Percentiles rank a stretch among this genome's conserved stretches.
Conservation (phyloP, 2,113 vertebrate species). For the Salvator merianae region DNA sequence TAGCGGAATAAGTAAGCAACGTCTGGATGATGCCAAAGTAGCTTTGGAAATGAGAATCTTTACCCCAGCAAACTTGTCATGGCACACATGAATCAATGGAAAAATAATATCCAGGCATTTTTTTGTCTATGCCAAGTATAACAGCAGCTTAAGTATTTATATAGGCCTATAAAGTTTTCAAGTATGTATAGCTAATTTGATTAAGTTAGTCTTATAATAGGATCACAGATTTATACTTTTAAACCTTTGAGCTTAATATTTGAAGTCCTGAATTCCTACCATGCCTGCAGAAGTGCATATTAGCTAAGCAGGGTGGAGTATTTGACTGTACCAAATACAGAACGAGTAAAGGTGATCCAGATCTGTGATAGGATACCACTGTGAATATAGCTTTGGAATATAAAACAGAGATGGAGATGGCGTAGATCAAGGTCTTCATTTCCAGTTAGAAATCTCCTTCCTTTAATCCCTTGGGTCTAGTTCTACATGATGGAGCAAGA, state of each 20-base stretch:
- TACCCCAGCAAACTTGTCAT: slow-evolving; percentile 53
- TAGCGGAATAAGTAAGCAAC: no score
- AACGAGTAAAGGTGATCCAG: slow-evolving; percentile 29
- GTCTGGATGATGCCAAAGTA: no score
- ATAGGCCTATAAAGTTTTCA: slow-evolving; percentile 50
- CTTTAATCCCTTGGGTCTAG: neutral
- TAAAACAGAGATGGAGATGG: neutral
- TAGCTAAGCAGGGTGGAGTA: slow-evolving; percentile 33
- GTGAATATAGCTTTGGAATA: neutral
- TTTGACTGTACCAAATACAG: no score
- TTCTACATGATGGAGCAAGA: neutral
- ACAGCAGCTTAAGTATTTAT: slow-evolving; percentile 56
- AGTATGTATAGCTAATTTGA: slow-evolving; percentile 66
- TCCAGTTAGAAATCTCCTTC: neutral
- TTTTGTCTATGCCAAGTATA: slow-evolving; percentile 66
- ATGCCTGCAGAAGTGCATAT: slow-evolving; percentile 53
- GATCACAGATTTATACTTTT: slow-evolving; percentile 60
- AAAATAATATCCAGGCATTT: slow-evolving; percentile 65
- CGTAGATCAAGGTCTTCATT: neutral
- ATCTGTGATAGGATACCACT: neutral
- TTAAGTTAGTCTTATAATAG: slow-evolving; percentile 53
- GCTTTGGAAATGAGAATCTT: slow-evolving; percentile 20
- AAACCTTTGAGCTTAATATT: slow-evolving; percentile 51
- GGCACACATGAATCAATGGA: slow-evolving; percentile 64
- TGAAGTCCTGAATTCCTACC: slow-evolving; percentile 37